Evolutionary conservation across 2,797 vertebrate species (phyloP).

Genomic region (Lepus oiostolus): DNA sequence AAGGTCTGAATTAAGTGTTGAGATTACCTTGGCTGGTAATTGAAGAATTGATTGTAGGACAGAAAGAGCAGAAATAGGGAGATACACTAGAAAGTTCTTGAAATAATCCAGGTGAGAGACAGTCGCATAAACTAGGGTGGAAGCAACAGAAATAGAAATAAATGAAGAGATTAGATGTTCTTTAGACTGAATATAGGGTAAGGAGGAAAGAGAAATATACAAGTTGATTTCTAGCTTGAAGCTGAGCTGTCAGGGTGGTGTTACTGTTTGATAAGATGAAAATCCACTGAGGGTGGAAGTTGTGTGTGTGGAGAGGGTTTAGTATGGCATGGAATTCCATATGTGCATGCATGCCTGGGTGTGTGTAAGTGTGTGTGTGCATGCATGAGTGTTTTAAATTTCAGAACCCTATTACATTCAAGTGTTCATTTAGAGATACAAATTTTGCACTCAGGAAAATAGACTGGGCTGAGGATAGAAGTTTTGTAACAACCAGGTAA

Average conservation of each 20-base stretch:
- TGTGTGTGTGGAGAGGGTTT: background rate
- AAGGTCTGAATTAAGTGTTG: background rate
- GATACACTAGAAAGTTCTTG: background rate
- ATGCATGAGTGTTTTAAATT: background rate
- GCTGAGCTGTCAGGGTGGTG: background rate
- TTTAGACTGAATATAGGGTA: background rate
- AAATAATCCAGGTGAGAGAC: background rate
- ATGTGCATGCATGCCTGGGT: background rate
- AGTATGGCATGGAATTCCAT: background rate
- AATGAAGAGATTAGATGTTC: background rate
- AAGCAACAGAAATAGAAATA: background rate
- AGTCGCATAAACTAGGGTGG: background rate
- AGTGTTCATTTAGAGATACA: background rate
- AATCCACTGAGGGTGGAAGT: background rate
- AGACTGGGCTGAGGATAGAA: background rate
- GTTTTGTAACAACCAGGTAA: background rate
- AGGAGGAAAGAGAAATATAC: background rate
- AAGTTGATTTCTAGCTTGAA: background rate
- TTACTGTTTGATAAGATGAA: background rate
- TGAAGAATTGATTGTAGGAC: background rate
- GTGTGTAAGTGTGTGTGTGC: background rate
- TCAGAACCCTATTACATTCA: background rate
- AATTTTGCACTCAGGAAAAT: conserved; percentile 17
- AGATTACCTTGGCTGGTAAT: background rate
- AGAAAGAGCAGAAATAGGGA: background rate